Evolutionary conservation across 2,888 invertebrate genomes (phyloP).

Genomic region (Drosophila peninsularis): DNA sequence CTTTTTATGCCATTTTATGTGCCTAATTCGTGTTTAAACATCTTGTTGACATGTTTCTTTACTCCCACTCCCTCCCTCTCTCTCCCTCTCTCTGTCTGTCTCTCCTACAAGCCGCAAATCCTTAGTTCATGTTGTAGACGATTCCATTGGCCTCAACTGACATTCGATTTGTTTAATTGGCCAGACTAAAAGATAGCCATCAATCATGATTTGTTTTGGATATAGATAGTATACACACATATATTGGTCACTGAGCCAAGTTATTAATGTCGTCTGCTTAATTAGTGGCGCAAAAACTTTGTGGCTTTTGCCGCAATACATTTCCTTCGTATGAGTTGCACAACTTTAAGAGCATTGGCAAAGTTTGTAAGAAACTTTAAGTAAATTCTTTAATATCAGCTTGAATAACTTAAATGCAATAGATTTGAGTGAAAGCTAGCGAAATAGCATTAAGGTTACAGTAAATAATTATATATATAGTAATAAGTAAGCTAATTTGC

Average conservation of each 20-base stretch:
- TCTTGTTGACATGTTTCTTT: constrained; percentile 67
- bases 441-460: no score
- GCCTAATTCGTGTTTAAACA: constrained; percentile 81
- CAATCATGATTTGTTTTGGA: constrained; percentile 61
- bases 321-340: background rate
- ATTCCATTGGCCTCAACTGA: constrained; percentile 50
- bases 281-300: constrained; percentile 50
- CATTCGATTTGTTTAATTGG: constrained; percentile 74
- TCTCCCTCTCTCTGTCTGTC: background rate
- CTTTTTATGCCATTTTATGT: constrained; percentile 65
- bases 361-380: background rate
- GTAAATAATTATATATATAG: no score
- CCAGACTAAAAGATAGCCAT: constrained; percentile 71
- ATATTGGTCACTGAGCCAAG: constrained; percentile 1
- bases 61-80: background rate
- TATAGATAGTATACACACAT: background rate
- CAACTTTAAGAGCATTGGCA: no score
- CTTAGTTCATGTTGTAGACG: constrained; percentile 26
- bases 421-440: no score
- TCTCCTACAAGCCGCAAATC: constrained; percentile 5
- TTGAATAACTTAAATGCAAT: no score
- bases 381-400: no score
- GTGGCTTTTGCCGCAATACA: background rate
- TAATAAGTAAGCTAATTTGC: no score
- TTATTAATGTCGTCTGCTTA: constrained; percentile 42